These are phyloP conservation scores for Hydrochoerus hydrochaeris DNA, from an alignment of 2,113 vertebrate genomes.

Conservation along the genomic window DNA sequence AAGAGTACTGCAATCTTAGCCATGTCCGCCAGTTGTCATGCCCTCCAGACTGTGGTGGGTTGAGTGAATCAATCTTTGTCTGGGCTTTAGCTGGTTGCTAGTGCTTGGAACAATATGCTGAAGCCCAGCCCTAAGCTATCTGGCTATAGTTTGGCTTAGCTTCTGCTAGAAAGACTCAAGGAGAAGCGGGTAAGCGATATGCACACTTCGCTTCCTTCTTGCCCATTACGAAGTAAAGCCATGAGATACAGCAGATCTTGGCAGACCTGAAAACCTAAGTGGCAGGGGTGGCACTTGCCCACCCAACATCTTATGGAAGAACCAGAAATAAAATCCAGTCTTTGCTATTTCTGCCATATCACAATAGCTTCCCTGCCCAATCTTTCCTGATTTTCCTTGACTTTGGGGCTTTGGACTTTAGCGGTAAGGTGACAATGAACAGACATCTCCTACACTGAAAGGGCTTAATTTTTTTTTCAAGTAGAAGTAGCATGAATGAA, in stretches of 20 bases:
- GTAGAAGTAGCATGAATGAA: neutral
- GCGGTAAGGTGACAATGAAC: neutral
- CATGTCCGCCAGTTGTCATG: neutral
- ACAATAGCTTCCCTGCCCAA: neutral
- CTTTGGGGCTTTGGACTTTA: neutral
- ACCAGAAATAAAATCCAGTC: neutral
- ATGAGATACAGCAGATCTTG: neutral
- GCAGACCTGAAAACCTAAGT: neutral
- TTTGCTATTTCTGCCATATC: neutral
- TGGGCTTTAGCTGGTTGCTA: neutral
- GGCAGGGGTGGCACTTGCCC: neutral
- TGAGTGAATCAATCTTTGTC: neutral
- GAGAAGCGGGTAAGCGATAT: neutral
- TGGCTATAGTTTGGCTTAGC: neutral
- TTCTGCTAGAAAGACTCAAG: conserved; percentile 1
- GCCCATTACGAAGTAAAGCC: neutral
- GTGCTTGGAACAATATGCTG: neutral
- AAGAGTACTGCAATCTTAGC: neutral
- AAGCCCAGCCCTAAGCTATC: neutral
- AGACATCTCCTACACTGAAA: neutral
- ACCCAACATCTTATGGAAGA: neutral
- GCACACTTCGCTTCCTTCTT: neutral
- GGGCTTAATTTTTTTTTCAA: neutral
- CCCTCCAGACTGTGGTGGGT: neutral
- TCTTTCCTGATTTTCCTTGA: neutral